Evolutionary conservation across 2,113 vertebrate genomes (phyloP).

Genomic region (Channa argus): DNA sequence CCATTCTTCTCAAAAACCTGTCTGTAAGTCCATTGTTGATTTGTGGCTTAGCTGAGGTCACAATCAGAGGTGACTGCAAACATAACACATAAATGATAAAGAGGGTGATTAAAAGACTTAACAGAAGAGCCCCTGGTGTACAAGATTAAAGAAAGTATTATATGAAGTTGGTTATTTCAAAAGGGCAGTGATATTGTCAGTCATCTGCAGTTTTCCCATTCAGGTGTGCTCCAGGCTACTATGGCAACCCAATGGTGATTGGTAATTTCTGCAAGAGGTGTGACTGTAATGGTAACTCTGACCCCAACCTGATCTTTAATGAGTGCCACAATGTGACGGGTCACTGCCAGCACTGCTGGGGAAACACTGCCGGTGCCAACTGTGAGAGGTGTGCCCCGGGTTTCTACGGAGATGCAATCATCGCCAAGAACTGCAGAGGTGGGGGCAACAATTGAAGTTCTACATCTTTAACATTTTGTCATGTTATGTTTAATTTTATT

Average conservation of each 20-base stretch:
- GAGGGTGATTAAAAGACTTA: not conserved
- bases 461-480: too few relatives aligned
- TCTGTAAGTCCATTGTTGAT: too few relatives aligned
- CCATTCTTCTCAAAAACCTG: too few relatives aligned
- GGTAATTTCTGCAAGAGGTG: constrained; percentile 93
- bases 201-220: constrained; percentile 5
- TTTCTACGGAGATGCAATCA: constrained; percentile 92
- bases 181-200: not conserved
- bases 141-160: too few relatives aligned
- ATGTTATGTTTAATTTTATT: too few relatives aligned
- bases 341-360: constrained; percentile 92
- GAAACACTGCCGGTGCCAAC: constrained; percentile 88
- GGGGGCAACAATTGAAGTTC: constrained; percentile 1
- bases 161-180: too few relatives aligned
- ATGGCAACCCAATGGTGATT: constrained; percentile 90
- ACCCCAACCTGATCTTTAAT: constrained; percentile 95
- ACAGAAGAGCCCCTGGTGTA: not conserved
- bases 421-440: constrained; percentile 93
- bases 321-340: constrained; percentile 95
- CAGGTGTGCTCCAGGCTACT: constrained; percentile 97
- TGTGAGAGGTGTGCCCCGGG: constrained; percentile 91
- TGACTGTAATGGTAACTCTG: constrained; percentile 95
- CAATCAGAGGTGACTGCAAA: too few relatives aligned
- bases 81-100: not conserved
- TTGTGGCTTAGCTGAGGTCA: too few relatives aligned